Evolutionary conservation across 2,797 vertebrate species (phyloP).

Genomic region (Artibeus lituratus): DNA sequence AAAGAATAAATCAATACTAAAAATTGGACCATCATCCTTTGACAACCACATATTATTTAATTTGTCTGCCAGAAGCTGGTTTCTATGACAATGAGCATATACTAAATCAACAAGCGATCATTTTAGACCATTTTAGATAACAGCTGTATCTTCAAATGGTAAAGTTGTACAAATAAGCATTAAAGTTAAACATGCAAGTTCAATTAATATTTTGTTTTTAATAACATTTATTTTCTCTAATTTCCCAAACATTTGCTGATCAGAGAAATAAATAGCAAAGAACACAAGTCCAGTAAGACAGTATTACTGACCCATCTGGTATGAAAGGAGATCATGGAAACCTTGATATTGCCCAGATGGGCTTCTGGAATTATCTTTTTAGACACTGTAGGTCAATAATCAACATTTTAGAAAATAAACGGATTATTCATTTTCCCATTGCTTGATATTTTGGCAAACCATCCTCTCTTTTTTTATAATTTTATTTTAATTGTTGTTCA

Average conservation of each 20-base stretch:
- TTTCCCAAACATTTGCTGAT: neutral
- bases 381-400: neutral
- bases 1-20: constrained; percentile 25
- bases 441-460: neutral
- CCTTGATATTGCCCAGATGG: neutral
- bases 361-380: neutral
- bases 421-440: neutral
- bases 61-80: neutral
- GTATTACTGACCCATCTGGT: neutral
- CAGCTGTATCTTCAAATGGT: neutral
- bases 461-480: neutral
- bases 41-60: neutral
- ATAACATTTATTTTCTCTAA: neutral
- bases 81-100: neutral
- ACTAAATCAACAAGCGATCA: neutral
- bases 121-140: neutral
- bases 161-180: neutral
- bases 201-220: constrained; percentile 15
- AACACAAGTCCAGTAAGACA: neutral
- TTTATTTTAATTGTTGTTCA: too few species aligned
- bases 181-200: neutral
- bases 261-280: neutral
- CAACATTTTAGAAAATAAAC: neutral
- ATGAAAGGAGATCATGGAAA: neutral
- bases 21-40: neutral